phyloP scores from a whole-genome alignment of 2,888 invertebrate species.

The Marronus borbonicus region DNA sequence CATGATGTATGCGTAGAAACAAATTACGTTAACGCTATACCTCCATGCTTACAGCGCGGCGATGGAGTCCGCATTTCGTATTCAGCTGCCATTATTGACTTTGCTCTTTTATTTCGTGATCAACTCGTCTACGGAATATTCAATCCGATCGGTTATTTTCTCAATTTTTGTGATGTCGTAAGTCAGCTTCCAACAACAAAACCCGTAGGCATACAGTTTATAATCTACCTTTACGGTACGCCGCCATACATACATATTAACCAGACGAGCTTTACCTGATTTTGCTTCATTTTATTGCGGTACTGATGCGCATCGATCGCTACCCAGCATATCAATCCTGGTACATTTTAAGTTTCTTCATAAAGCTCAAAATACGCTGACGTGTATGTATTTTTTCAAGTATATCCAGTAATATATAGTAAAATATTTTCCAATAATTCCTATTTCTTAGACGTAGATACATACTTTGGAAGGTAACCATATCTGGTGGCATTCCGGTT shows the following conservation, averaged over 20 bases:
- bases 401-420: too few species aligned
- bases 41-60: not conserved
- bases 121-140: constrained; percentile 52
- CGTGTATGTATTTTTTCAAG: too few species aligned
- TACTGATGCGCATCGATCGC: constrained; percentile 17
- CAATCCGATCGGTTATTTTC: constrained; percentile 50
- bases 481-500: too few species aligned
- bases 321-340: constrained; percentile 30
- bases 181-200: constrained; percentile 49
- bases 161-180: constrained; percentile 52
- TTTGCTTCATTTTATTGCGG: constrained; percentile 23
- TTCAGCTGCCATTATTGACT: constrained; percentile 51
- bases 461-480: too few species aligned
- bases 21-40: constrained; percentile 25
- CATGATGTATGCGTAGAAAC: constrained; percentile 31
- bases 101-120: constrained; percentile 57
- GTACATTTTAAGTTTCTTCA: constrained; percentile 17
- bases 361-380: constrained; percentile 5
- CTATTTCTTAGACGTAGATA: too few species aligned
- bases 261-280: constrained; percentile 37
- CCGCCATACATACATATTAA: constrained; percentile 39
- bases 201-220: constrained; percentile 21
- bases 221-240: constrained; percentile 24
- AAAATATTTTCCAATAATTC: too few species aligned
- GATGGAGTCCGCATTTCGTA: constrained; percentile 49